Evolutionary conservation across 2,888 invertebrate genomes (phyloP).

Genomic region (Ectropis crepuscularia): DNA sequence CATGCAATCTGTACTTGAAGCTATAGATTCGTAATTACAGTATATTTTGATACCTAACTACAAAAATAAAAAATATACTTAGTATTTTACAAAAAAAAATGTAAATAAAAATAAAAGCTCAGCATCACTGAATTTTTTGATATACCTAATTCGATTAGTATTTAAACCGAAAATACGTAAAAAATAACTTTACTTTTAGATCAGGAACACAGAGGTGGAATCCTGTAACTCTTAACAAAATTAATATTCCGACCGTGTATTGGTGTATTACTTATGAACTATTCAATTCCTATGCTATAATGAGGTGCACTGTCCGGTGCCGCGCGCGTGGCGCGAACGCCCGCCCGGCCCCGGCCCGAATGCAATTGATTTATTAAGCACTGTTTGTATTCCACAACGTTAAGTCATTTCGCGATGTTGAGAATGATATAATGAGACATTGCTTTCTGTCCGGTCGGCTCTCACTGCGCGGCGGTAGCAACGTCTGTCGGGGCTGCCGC

Average conservation of each 20-base stretch:
- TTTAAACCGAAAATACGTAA: slow-evolving; percentile 57
- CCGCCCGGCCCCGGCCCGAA: slow-evolving; percentile 39
- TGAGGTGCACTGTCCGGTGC: slow-evolving; percentile 52
- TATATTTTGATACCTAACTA: slow-evolving; percentile 63
- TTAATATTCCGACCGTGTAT: slow-evolving; percentile 70
- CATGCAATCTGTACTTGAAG: slow-evolving; percentile 61
- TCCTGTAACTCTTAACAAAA: slow-evolving; percentile 75
- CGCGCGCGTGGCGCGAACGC: slow-evolving; percentile 31
- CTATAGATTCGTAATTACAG: slow-evolving; percentile 46
- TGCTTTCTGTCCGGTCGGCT: slow-evolving; percentile 14
- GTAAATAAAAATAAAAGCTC: slow-evolving; percentile 73
- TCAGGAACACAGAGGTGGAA: slow-evolving; percentile 73
- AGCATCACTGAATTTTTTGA: slow-evolving; percentile 67
- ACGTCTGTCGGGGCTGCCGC: slow-evolving; percentile 43
- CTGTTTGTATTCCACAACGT: slow-evolving; percentile 51
- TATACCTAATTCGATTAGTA: slow-evolving; percentile 55
- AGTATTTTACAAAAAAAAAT: slow-evolving; percentile 71
- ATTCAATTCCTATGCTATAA: slow-evolving; percentile 82
- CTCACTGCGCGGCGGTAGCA: slow-evolving; percentile 48
- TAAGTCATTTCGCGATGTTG: slow-evolving; percentile 54
- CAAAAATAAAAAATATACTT: slow-evolving; percentile 74
- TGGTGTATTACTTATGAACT: slow-evolving; percentile 77
- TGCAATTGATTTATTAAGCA: slow-evolving; percentile 54
- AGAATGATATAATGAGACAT: slow-evolving; percentile 22
- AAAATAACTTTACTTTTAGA: slow-evolving; percentile 61